These are phyloP conservation scores for Erythrolamprus reginae DNA, from an alignment of 2,113 vertebrate genomes.

Conservation along the genomic window DNA sequence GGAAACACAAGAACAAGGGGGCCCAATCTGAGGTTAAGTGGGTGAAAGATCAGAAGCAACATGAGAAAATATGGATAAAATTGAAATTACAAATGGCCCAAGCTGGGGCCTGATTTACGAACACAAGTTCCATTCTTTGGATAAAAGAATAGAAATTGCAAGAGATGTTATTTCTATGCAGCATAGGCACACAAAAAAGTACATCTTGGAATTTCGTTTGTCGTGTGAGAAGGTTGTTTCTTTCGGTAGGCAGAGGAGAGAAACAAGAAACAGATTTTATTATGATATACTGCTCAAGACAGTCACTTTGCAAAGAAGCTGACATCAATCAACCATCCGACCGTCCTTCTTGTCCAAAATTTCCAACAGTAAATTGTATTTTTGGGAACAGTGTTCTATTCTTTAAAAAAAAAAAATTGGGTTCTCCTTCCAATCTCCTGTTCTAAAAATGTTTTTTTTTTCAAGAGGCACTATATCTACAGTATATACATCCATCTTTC, in stretches of 20 bases:
- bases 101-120: background rate
- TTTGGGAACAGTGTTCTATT: background rate
- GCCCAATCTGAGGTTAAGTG: no score
- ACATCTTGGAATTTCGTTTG: background rate
- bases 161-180: background rate
- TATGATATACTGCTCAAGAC: background rate
- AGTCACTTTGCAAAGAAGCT: background rate
- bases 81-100: background rate
- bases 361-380: background rate
- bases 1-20: no score
- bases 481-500: background rate
- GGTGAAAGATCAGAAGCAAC: no score
- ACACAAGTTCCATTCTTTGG: background rate
- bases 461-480: background rate
- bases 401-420: no score
- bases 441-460: background rate
- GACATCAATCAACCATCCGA: background rate
- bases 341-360: background rate
- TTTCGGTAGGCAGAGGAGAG: background rate
- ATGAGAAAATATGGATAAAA: no score
- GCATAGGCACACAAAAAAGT: rapidly evolving
- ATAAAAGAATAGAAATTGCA: background rate
- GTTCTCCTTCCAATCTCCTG: background rate
- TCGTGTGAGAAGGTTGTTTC: background rate
- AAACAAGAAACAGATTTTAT: background rate